Evolutionary conservation across 2,888 invertebrate genomes (phyloP).

Genomic region (Polydrusus cervinus): DNA sequence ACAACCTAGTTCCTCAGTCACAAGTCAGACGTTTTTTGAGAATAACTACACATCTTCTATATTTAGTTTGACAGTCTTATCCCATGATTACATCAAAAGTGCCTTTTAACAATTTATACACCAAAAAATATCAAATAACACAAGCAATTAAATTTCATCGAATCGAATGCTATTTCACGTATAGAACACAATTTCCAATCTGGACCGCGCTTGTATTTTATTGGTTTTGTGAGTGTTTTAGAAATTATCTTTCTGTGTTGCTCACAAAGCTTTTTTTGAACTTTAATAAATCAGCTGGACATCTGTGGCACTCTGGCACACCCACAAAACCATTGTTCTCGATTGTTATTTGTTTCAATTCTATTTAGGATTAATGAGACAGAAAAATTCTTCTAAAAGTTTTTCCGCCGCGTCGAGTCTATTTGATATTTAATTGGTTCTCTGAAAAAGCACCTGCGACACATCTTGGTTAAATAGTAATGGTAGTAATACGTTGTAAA

Average conservation of each 20-base stretch:
- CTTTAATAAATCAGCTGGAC: constrained; percentile 35
- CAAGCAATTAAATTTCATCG: background rate
- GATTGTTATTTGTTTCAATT: constrained; percentile 5
- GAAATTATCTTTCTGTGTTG: constrained; percentile 39
- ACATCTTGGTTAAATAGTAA: background rate
- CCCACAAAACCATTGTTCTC: background rate
- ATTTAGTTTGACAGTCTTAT: too few relatives aligned
- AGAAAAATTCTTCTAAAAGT: background rate
- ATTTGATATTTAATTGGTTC: background rate
- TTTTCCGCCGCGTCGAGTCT: background rate
- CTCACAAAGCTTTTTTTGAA: constrained; percentile 32
- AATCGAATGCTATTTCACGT: constrained; percentile 1
- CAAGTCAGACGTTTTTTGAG: too few relatives aligned
- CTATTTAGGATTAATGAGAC: background rate
- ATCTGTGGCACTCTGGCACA: background rate
- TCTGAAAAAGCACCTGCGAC: background rate
- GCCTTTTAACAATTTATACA: too few relatives aligned
- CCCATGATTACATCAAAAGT: too few relatives aligned
- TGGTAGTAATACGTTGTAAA: too few relatives aligned
- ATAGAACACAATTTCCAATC: constrained; percentile 1
- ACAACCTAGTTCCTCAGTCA: too few relatives aligned
- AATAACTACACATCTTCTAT: too few relatives aligned
- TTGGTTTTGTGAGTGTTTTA: constrained; percentile 21
- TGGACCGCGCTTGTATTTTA: constrained; percentile 13
- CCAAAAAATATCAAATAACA: too few relatives aligned